Conservation (phyloP, 2,113 vertebrate species). For the Poicephalus meyeri region DNA sequence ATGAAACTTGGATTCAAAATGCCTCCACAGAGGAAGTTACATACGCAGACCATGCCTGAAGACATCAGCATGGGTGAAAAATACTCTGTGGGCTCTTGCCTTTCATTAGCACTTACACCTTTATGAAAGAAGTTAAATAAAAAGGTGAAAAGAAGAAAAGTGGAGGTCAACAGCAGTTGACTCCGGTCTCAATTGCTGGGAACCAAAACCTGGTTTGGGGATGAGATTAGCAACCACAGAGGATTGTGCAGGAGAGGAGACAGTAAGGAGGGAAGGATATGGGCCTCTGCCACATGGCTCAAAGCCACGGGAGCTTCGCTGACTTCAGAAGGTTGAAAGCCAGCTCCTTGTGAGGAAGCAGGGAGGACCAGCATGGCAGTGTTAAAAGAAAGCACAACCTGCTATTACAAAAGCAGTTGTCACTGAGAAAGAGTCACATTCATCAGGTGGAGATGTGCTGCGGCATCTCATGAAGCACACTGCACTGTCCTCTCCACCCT, state of each 20-base stretch:
- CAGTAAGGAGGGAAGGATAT: neutral
- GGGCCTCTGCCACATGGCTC: rapidly evolving
- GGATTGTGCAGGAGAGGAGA: neutral
- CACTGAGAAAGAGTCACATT: neutral
- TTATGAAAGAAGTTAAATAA: neutral
- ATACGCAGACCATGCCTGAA: neutral
- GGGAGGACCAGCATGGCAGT: neutral
- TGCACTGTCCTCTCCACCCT: neutral
- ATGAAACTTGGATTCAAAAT: neutral
- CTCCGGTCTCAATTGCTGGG: neutral
- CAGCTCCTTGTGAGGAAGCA: neutral
- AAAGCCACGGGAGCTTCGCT: neutral
- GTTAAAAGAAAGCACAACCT: neutral
- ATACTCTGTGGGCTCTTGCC: neutral
- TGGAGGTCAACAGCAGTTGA: neutral
- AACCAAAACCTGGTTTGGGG: neutral
- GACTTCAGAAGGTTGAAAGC: neutral
- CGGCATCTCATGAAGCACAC: rapidly evolving
- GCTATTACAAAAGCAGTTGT: neutral
- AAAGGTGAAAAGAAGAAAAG: neutral
- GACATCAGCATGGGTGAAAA: neutral
- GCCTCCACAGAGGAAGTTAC: neutral
- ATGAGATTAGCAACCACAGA: neutral
- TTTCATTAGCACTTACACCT: neutral
- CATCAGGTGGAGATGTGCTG: neutral